Conservation (phyloP, 2,113 vertebrate species). For the Lophius piscatorius region DNA sequence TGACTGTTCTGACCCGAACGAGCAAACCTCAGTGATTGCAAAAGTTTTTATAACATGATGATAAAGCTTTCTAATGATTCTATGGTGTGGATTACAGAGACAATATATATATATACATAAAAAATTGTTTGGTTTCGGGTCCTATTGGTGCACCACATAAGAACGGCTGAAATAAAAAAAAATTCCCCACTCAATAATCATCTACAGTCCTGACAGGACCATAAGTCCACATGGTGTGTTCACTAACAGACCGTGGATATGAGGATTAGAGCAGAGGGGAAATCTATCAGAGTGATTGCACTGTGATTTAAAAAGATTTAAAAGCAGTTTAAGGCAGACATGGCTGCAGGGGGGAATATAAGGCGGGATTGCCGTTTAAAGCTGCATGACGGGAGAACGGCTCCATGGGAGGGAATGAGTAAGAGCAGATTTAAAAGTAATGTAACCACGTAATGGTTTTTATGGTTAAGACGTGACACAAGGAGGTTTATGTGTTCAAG, state of each 20-base stretch:
- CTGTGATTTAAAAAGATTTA: slow-evolving; percentile 9
- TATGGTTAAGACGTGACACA: too few species aligned
- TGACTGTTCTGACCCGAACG: background rate
- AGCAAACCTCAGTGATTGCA: slow-evolving; percentile 9
- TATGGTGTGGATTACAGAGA: slow-evolving; percentile 14
- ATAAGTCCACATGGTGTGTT: slow-evolving; percentile 8
- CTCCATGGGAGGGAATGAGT: slow-evolving; percentile 4
- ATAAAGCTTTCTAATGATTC: slow-evolving; percentile 15
- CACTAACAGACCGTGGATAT: slow-evolving; percentile 15
- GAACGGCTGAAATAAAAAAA: too few species aligned
- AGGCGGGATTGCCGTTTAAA: slow-evolving; percentile 6
- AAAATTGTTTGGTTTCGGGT: slow-evolving; percentile 20
- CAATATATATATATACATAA: slow-evolving; percentile 4
- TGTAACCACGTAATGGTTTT: slow-evolving; percentile 12
- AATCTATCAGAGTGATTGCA: slow-evolving; percentile 29
- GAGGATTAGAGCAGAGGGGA: slow-evolving; percentile 3
- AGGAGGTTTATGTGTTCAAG: too few species aligned
- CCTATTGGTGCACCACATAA: slow-evolving; percentile 7
- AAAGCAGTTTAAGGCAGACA: slow-evolving; percentile 18
- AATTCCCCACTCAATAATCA: slow-evolving; percentile 30
- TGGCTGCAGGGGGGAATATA: slow-evolving; percentile 11
- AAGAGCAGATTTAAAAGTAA: slow-evolving; percentile 24
- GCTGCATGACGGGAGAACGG: slow-evolving; percentile 5
- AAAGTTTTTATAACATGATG: slow-evolving; percentile 29
- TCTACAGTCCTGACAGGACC: slow-evolving; percentile 14